Evolutionary conservation across 2,888 invertebrate species (phyloP), one percentile per base, ranked within the genome.

Genomic region (Pasiphila rectangulata): DNA sequence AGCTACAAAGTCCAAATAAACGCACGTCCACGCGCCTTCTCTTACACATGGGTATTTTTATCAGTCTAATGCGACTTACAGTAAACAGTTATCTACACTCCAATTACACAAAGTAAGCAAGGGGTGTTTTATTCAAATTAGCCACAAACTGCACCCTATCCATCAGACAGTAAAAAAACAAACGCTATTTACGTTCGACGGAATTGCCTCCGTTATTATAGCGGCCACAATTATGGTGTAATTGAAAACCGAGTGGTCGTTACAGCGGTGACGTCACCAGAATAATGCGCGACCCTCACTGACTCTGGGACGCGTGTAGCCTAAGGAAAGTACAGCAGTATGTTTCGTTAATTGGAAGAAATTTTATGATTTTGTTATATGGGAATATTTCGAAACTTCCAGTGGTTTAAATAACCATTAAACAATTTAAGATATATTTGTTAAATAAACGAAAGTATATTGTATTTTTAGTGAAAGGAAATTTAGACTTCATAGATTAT

Each of bases 181-280:
- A 81, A 81, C 70, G 66, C 72, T 77, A 83, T 83, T 83, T 82
- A 70, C 71, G 68, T 74, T 73, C 71, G 71, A 70, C 69, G 68
- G 80, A 84, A 84, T 85, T 81, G 79, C 72, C 53, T 36, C 61
- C 65, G 74, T 75, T 79, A 83, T 83, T 83, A 82, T 72, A 67
- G 80, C 73, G 65, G 73, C 76, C 77, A 75, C 82, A 83, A 84
- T 86, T 83, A 84, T 73, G 57, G 72, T 64, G 84, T 83, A 86
- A 87, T 87, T 86, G 86, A 86, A 86, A 83, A 80, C 76, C 63
- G 73, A 79, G 79, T 72, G 75, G 75, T 77, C 69, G 78, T 82
- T 82, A 79, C 56, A 46, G 48, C 45, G 36, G 16, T 40, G 53
- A 78, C 73, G 77, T 72, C 70, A 21, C 17, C 32, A n/a, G 27